Evolutionary conservation across 2,797 vertebrate species (phyloP), one percentile per base, ranked within the genome.

Genomic region (Kryptopterus vitreolus): DNA sequence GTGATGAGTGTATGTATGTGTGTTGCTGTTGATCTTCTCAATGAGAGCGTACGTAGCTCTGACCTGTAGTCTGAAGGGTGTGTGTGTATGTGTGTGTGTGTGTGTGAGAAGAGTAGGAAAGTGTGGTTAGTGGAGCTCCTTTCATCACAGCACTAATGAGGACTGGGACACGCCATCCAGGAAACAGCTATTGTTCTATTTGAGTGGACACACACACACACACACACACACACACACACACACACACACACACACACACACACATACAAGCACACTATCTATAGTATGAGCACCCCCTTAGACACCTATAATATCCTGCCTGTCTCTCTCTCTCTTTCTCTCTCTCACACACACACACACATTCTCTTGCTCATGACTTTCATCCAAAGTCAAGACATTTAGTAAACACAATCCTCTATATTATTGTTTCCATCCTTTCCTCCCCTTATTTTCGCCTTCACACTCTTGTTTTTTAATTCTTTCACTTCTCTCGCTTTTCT

Each of bases 71-170:
- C 81, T 53, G 59, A 26, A 61, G 70, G 35, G 57, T 43, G 22
- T 58, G 83, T 73, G 61, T 83, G 80, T 76, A 78, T 58, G 86
- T 77, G 81, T 73, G 7, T 46, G 83, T 58, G 85, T 65, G 65
- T 61, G 62, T 72, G 59, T 50, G 72, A 68, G 18, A 35, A n/a
- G 26, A 52, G 87, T 88, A 92, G 92, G 92, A 94, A 92, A 87
- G 79, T 69, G 87, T 90, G 90, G 91, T 91, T 88, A 87, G 88
- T 82, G 86, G 87, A 88, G 82, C 68, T 84, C 87, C 91, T 94
- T 91, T 94, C 90, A 93, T 90, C 84, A 85, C 76, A 11, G 65
- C 86, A 76, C 89, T 94, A 93, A 94, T 92, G 92, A 93, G 91
- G 78, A 88, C 88, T 76, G 70, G 82, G 87, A 92, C 90, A 86